A percentile compares a stretch with the other conserved stretches of the same genome.
Evolutionary conservation across 2,888 invertebrate species (phyloP).

Genomic region (Sminthurinus aureus): DNA sequence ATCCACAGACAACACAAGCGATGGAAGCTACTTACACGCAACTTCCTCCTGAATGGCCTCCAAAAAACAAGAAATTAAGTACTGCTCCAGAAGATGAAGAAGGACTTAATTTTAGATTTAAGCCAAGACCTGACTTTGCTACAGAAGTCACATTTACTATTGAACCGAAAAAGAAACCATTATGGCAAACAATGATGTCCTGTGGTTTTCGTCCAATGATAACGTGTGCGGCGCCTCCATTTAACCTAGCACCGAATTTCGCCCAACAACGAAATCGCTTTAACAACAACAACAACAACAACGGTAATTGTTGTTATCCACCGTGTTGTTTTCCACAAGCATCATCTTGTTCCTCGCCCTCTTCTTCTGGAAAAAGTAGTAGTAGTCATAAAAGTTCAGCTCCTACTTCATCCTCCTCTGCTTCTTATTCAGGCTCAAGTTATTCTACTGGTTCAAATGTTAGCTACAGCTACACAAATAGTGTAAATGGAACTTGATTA

Average conservation of each 20-base stretch:
- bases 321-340: no score
- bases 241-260: slow-evolving; percentile 19
- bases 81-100: slow-evolving; percentile 39
- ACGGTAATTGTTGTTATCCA: background rate
- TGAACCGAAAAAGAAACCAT: slow-evolving; percentile 53
- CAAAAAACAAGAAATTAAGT: background rate
- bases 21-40: slow-evolving; percentile 20
- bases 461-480: background rate
- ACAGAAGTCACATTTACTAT: slow-evolving; percentile 56
- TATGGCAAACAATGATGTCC: slow-evolving; percentile 55
- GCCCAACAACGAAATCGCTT: background rate
- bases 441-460: background rate
- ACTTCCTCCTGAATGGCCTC: slow-evolving; percentile 15
- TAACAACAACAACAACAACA: no score
- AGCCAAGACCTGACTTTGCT: slow-evolving; percentile 49
- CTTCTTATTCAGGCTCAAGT: background rate
- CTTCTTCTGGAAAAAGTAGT: no score
- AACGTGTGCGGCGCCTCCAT: slow-evolving; percentile 54
- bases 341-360: no score
- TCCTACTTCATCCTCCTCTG: background rate
- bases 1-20: slow-evolving; percentile 27
- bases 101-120: slow-evolving; percentile 52
- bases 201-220: slow-evolving; percentile 53
- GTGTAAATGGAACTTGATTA: no score
- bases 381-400: no score